Base-by-base conservation (phyloP, 2,113 vertebrate species). In the Lagenorhynchus albirostris region DNA sequence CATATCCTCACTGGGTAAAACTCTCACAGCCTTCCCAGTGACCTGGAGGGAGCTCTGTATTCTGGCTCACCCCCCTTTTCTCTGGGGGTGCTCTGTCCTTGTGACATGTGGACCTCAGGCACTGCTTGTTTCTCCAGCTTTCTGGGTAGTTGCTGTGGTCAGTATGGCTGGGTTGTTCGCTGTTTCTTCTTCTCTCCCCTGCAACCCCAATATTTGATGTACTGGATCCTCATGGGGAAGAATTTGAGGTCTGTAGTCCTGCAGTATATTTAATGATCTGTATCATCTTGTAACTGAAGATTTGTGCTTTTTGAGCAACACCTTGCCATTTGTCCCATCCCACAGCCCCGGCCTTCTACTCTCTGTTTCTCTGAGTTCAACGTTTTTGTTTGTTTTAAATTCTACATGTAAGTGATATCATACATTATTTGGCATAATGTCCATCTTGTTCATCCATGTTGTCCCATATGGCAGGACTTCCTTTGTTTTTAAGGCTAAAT, bases 191-290 rank as follows among this genome's bases (percentile, higher is more conserved):
- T 5, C 38, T n/a, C 29, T 62, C 53, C 53, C n/a, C 53, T 63
- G 55, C 53, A 23, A 31, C 38, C 38, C 41, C 2, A 29, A 1
- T 7, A 50, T 58, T 26, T 20, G 14, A 41, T 38, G 1, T 62
- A 2, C 33, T 4, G 41, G 38, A 31, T 33, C 17, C 53, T 23
- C 62, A 29, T 0, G 23, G 53, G 41, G 18, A 33, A 74, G 41
- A 60, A 36, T 65, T 53, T n/a, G 58, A 53, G 47, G 17, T 23
- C 44, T 18, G 12, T n/a, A 41, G n/a, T 18, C n/a, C 33, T 65
- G 60, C 18, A 41, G 12, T 50, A 18, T 14, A 65, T 29, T 44
- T 53, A 5, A 23, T n/a, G 91, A 41, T 44, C 17, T 29, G 20
- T 4, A 12, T 29, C 14, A 20, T 44, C 15, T 71, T 82, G 4